Base-by-base conservation (phyloP, 2,797 vertebrate genomes). In the Chelonia mydas region DNA sequence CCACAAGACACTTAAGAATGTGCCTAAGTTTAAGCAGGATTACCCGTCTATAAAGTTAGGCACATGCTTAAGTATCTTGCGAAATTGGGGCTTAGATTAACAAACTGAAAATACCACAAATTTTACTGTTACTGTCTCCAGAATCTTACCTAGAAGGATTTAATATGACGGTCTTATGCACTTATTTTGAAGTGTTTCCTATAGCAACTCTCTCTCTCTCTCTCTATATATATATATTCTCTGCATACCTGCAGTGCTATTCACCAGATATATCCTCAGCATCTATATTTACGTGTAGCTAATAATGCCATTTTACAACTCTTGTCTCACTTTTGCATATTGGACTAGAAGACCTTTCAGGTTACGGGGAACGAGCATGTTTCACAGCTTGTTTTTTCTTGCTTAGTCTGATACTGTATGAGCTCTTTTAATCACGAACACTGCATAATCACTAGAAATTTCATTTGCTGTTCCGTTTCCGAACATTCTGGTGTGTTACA, bases 321-420 rank as follows among this genome's bases (percentile, higher is more conserved):
- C 11, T 28, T 45, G 3, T 7, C 41, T 33, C 68, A 74, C 5
- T 12, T 72, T 45, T 76, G 4, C 23, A 41, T 76, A 76, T 45
- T 76, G 72, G 25, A 74, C 37, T 74, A 74, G 68, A 45, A 13
- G 41, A 76, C 17, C 19, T 50, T 55, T 74, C 8, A 5, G 65
- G 47, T 27, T 16, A 57, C 90, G 49, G 57, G 37, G 28, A 93
- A 90, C 11, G 51, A 27, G 19, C 37, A 45, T 27, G 37, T 53
- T 21, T 41, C 54, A 25, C 21, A 37, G 15, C 49, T 59, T 74
- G 80, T 59, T 74, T 65, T 28, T 53, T 65, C 7, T 0, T 21
- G 6, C 17, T 77, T 51, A 86, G 51, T 3, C 0, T 41, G 51
- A 1, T 76, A 28, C 5, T 23, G 4, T 83, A 16, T 0, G 0